Evolutionary conservation across 2,888 invertebrate genomes (phyloP).

Genomic region (Galeopsomyia nigrocyanea): DNA sequence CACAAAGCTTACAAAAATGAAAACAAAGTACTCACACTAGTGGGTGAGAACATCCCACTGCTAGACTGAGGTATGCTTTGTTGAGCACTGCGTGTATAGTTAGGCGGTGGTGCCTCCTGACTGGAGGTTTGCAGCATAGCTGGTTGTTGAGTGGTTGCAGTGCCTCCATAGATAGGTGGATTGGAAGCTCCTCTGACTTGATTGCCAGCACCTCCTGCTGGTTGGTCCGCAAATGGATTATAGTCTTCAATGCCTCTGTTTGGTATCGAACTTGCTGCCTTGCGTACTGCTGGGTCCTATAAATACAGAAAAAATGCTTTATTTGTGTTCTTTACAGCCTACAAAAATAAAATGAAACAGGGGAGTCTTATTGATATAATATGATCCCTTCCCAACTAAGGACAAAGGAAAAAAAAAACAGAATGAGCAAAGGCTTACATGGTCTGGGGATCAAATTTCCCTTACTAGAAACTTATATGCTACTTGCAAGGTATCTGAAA

Average conservation of each 20-base stretch:
- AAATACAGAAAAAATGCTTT: slow-evolving; percentile 5
- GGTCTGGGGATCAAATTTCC: not conserved
- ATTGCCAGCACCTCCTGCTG: slow-evolving; percentile 71
- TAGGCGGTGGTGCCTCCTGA: slow-evolving; percentile 70
- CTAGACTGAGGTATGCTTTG: slow-evolving; percentile 68
- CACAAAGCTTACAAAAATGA: slow-evolving; percentile 20
- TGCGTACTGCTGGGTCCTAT: slow-evolving; percentile 95
- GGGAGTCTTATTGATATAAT: no score
- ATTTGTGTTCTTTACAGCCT: not conserved
- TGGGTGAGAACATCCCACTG: slow-evolving; percentile 56
- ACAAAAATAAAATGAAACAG: no score
- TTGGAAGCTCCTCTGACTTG: slow-evolving; percentile 70
- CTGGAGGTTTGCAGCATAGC: slow-evolving; percentile 88
- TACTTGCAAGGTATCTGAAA: no score
- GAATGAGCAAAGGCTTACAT: not conserved
- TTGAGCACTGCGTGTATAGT: slow-evolving; percentile 77
- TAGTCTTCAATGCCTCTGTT: slow-evolving; percentile 90
- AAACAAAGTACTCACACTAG: slow-evolving; percentile 55
- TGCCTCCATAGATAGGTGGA: slow-evolving; percentile 67
- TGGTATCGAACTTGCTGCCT: slow-evolving; percentile 84
- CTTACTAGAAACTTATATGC: slow-evolving; percentile 4
- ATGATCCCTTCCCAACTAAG: not conserved
- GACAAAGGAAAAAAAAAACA: slow-evolving; percentile 1
- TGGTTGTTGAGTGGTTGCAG: slow-evolving; percentile 72
- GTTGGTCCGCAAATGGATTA: slow-evolving; percentile 91